Evolutionary conservation across 2,113 vertebrate genomes (phyloP).

Genomic region (Macquaria australasica): DNA sequence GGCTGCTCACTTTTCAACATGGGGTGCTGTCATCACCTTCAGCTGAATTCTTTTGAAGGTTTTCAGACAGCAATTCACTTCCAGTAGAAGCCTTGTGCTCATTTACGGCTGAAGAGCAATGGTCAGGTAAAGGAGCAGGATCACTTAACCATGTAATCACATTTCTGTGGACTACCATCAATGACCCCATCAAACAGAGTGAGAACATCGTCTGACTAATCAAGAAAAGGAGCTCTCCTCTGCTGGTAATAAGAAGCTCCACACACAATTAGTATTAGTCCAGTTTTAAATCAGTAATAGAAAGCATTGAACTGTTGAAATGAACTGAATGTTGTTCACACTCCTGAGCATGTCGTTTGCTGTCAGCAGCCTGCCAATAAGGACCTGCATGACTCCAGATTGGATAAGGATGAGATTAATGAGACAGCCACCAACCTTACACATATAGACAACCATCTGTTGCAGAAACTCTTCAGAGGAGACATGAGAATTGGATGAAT

Average conservation of each 20-base stretch:
- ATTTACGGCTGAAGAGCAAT: constrained; percentile 35
- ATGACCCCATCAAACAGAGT: constrained; percentile 17
- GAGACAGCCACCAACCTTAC: neutral
- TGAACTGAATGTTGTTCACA: neutral
- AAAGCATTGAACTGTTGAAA: neutral
- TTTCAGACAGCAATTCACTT: constrained; percentile 30
- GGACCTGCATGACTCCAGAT: neutral
- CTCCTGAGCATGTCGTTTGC: neutral
- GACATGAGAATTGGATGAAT: constrained; percentile 10
- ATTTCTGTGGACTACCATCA: neutral
- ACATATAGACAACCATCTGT: constrained; percentile 47
- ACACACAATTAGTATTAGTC: neutral
- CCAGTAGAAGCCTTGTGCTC: constrained; percentile 12
- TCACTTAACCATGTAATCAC: constrained; percentile 13
- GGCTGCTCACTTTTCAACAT: neutral
- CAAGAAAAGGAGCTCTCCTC: neutral
- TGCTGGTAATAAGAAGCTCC: neutral
- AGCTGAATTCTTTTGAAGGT: neutral
- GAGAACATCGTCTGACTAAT: constrained; percentile 10
- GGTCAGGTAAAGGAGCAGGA: neutral
- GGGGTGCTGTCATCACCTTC: constrained; percentile 11
- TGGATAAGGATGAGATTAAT: neutral
- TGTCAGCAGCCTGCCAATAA: neutral
- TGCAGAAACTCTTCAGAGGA: constrained; percentile 18
- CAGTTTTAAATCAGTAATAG: neutral